These are phyloP conservation scores for Ophioderma brevispina DNA, from an alignment of 35 echinoderm and acorn worm species.

Conservation along the genomic window DNA sequence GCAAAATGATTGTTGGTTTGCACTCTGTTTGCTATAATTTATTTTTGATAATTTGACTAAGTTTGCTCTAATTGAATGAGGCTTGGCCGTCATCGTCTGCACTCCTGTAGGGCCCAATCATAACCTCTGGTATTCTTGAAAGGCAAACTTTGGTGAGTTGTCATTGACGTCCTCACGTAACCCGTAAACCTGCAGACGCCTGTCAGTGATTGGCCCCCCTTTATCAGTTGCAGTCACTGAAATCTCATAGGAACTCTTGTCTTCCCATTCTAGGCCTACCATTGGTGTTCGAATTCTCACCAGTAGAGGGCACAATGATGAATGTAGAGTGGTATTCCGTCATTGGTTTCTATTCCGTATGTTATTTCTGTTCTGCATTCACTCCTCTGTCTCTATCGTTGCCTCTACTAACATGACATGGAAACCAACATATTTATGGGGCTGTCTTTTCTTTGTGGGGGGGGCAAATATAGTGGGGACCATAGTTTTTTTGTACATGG, in stretches of 20 bases:
- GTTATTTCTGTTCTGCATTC: constrained; percentile 78
- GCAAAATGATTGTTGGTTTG: too few species aligned
- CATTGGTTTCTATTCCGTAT: constrained; percentile 45
- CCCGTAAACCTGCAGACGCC: too few species aligned
- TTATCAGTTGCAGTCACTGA: constrained; percentile 68
- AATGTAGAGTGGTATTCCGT: constrained; percentile 43
- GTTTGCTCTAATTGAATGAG: too few species aligned
- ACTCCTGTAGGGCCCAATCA: too few species aligned
- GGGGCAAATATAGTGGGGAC: too few species aligned
- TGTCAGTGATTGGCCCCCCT: constrained; percentile 47
- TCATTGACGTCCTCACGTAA: constrained; percentile 78
- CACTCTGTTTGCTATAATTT: too few species aligned
- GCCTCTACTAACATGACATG: too few species aligned
- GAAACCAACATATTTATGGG: too few species aligned
- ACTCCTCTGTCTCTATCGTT: constrained; percentile 82
- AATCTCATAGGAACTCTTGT: constrained; percentile 11
- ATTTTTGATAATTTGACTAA: too few species aligned
- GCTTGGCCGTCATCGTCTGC: too few species aligned
- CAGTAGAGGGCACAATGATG: constrained; percentile 50
- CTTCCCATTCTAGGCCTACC: constrained; percentile 61
- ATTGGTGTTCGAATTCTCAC: constrained; percentile 42
- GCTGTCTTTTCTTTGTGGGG: too few species aligned
- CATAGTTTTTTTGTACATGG: too few species aligned
- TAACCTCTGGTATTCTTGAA: constrained; percentile 21
- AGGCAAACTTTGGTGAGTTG: constrained; percentile 51